These are phyloP conservation scores for Pelobates cultripes DNA, from an alignment of 2,797 vertebrate genomes.

Conservation along the genomic window DNA sequence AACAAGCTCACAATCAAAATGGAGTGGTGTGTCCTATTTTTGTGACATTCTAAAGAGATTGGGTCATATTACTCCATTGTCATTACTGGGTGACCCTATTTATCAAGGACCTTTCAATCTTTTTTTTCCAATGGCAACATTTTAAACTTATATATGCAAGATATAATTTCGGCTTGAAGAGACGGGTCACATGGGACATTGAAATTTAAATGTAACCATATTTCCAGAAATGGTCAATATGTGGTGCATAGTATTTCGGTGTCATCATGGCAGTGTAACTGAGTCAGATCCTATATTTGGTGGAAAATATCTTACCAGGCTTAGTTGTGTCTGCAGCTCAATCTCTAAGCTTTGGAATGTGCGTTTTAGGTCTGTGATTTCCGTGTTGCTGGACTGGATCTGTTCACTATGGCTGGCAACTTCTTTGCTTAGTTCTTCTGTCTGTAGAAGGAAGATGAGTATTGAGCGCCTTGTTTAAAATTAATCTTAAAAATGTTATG, in stretches of 20 bases:
- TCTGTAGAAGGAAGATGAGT: conserved; percentile 63
- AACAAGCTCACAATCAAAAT: too few relatives aligned
- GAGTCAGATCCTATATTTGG: background rate
- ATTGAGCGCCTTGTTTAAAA: background rate
- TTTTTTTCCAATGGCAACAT: too few relatives aligned
- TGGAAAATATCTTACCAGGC: conserved; percentile 76
- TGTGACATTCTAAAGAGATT: too few relatives aligned
- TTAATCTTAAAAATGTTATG: background rate
- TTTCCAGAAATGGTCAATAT: too few relatives aligned
- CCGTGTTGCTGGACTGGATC: conserved; percentile 75
- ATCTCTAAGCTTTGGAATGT: conserved; percentile 86
- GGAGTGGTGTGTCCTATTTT: too few relatives aligned
- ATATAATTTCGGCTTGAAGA: too few relatives aligned
- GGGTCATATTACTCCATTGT: too few relatives aligned
- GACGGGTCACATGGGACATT: too few relatives aligned
- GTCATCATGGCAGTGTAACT: background rate
- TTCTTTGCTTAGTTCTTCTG: conserved; percentile 77
- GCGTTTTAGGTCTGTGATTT: conserved; percentile 80
- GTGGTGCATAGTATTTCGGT: background rate
- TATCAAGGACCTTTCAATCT: too few relatives aligned
- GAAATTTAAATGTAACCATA: too few relatives aligned
- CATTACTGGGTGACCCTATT: too few relatives aligned
- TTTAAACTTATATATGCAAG: too few relatives aligned
- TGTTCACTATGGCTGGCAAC: conserved; percentile 74
- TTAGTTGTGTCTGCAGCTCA: conserved; percentile 86